A percentile compares a stretch with the other conserved stretches of the same genome.
Evolutionary conservation across 2,888 invertebrate genomes (phyloP).

Genomic region (Scaptomyza cyrtandrae): DNA sequence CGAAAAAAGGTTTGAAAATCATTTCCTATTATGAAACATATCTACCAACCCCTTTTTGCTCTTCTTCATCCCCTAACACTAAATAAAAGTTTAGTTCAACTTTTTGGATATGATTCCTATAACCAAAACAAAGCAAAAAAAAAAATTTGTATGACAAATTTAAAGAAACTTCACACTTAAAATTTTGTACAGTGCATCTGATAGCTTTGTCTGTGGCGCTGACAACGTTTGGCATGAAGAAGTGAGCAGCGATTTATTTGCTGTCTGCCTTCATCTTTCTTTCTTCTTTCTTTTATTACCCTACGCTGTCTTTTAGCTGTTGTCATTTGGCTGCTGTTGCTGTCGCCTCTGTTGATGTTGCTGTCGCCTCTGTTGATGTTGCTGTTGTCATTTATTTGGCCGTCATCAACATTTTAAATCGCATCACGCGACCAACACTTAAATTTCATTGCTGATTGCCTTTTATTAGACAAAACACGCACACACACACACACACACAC

Average conservation of each 20-base stretch:
- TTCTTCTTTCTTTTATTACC: slow-evolving; percentile 48
- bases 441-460: slow-evolving; percentile 55
- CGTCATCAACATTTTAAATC: slow-evolving; percentile 64
- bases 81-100: too few relatives aligned
- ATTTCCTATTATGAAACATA: too few relatives aligned
- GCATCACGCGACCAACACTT: slow-evolving; percentile 67
- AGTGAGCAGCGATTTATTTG: slow-evolving; percentile 72
- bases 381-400: slow-evolving; percentile 71
- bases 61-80: too few relatives aligned
- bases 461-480: slow-evolving; percentile 25
- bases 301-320: slow-evolving; percentile 43
- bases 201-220: slow-evolving; percentile 15
- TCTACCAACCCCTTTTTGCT: too few relatives aligned
- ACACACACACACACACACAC: neutral
- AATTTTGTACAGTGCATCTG: slow-evolving; percentile 1
- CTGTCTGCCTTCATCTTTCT: slow-evolving; percentile 51
- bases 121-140: too few relatives aligned
- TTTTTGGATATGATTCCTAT: too few relatives aligned
- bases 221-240: slow-evolving; percentile 36
- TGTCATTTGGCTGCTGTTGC: slow-evolving; percentile 50
- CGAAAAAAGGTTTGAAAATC: too few relatives aligned
- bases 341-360: slow-evolving; percentile 36
- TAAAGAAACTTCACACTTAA: neutral
- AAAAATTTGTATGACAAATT: too few relatives aligned
- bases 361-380: slow-evolving; percentile 37